Evolutionary conservation across 64 coral and sea anemone genomes (phyloP).

Genomic region (Acropora yongei): DNA sequence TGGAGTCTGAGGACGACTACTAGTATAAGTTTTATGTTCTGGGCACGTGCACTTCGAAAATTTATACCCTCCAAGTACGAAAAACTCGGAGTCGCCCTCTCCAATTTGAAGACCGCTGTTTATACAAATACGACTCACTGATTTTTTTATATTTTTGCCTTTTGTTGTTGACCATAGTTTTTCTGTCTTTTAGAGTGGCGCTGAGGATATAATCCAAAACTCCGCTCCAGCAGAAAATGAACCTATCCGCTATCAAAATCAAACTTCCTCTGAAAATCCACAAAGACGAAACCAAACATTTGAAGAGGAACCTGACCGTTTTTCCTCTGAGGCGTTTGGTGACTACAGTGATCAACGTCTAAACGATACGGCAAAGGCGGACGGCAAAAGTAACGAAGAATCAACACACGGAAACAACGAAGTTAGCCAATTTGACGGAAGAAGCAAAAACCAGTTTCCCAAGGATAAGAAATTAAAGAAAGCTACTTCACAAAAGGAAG

Average conservation of each 20-base stretch:
- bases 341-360: background rate
- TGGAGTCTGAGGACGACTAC: too few relatives aligned
- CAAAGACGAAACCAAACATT: conserved; percentile 27
- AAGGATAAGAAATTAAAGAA: background rate
- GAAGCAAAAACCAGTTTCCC: too few relatives aligned
- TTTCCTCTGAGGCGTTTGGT: background rate
- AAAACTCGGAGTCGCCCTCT: too few relatives aligned
- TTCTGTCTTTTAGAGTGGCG: background rate
- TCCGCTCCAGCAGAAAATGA: background rate
- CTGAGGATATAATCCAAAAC: background rate
- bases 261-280: background rate
- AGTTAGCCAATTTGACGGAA: background rate
- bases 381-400: background rate
- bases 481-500: background rate
- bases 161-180: too few relatives aligned
- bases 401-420: background rate
- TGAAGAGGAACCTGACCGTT: background rate
- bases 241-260: background rate
- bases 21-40: too few relatives aligned
- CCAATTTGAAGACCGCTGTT: too few relatives aligned
- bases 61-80: too few relatives aligned
- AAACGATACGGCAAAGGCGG: background rate
- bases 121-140: too few relatives aligned
- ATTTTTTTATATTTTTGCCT: background rate
- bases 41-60: too few relatives aligned